Evolutionary conservation across 2,797 vertebrate species (phyloP).

Genomic region (Parauchenoglanis ngamensis): DNA sequence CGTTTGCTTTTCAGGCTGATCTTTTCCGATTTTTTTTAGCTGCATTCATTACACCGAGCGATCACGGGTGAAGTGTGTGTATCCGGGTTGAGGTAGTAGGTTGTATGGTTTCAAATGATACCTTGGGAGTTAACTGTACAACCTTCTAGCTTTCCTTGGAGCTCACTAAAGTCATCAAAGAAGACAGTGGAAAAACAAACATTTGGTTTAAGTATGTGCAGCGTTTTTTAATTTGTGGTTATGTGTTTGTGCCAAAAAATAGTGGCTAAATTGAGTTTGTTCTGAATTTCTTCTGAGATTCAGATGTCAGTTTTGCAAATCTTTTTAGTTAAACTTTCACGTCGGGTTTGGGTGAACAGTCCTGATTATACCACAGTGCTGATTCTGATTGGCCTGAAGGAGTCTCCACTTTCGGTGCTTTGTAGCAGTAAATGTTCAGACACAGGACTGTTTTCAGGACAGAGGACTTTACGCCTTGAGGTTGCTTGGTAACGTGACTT

Average conservation of each 20-base stretch:
- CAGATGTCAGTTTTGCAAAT: neutral
- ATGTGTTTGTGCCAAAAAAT: neutral
- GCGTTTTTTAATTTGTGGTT: neutral
- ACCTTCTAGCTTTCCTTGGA: conserved; percentile 99
- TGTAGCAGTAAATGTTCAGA: neutral
- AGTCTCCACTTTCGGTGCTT: neutral
- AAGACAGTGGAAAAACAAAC: neutral
- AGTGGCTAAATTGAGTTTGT: neutral
- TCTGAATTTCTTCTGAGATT: neutral
- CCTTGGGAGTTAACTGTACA: conserved; percentile 99
- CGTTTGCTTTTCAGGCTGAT: neutral
- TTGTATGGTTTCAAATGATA: conserved; percentile 99
- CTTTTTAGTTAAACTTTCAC: neutral
- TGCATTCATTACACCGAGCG: neutral
- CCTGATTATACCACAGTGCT: neutral
- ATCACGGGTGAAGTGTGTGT: conserved; percentile 85
- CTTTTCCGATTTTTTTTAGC: neutral
- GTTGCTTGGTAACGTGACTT: neutral
- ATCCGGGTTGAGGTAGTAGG: conserved; percentile 99
- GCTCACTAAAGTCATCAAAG: conserved; percentile 92
- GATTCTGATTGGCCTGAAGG: neutral
- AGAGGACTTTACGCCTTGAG: neutral
- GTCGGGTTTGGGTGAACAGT: no score
- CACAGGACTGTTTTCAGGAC: neutral
- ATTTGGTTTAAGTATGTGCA: neutral